phyloP scores from a whole-genome alignment of 2,113 vertebrate genomes.

The Nerophis ophidion region DNA sequence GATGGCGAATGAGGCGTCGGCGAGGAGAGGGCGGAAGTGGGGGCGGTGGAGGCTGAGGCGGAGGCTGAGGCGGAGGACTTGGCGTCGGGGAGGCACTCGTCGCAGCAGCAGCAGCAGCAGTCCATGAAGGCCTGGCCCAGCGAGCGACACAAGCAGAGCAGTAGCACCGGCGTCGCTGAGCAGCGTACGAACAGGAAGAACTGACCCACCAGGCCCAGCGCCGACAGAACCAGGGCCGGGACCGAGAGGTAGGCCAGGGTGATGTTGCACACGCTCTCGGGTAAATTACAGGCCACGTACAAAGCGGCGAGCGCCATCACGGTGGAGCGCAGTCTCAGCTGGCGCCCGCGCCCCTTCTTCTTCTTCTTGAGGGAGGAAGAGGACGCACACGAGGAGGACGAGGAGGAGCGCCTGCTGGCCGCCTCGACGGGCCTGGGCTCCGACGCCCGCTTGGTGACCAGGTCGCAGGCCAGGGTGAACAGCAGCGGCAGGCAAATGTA shows the following conservation, averaged over 20 bases:
- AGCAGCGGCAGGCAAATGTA: conserved; percentile 92
- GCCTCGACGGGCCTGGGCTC: conserved; percentile 27
- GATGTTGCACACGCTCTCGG: conserved; percentile 81
- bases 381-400: conserved; percentile 15
- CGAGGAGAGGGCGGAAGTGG: conserved; percentile 51
- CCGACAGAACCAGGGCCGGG: conserved; percentile 55
- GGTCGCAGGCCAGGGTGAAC: conserved; percentile 86
- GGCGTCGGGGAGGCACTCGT: conserved; percentile 69
- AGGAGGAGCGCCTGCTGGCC: conserved; percentile 45
- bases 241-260: conserved; percentile 79
- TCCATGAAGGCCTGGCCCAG: conserved; percentile 90
- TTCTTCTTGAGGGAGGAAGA: conserved; percentile 43
- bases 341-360: conserved; percentile 57
- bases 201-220: conserved; percentile 81
- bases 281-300: conserved; percentile 79
- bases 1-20: conserved; percentile 33
- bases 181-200: conserved; percentile 87
- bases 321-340: conserved; percentile 76
- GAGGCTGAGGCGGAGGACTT: conserved; percentile 40
- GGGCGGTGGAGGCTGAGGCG: conserved; percentile 40
- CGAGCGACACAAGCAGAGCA: conserved; percentile 82
- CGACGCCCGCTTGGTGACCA: conserved; percentile 80
- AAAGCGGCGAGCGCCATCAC: conserved; percentile 77
- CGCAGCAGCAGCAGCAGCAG: conserved; percentile 96
- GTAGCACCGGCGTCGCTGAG: conserved; percentile 78